Base-by-base conservation (phyloP, 2,797 vertebrate genomes). In the Perodicticus potto region DNA sequence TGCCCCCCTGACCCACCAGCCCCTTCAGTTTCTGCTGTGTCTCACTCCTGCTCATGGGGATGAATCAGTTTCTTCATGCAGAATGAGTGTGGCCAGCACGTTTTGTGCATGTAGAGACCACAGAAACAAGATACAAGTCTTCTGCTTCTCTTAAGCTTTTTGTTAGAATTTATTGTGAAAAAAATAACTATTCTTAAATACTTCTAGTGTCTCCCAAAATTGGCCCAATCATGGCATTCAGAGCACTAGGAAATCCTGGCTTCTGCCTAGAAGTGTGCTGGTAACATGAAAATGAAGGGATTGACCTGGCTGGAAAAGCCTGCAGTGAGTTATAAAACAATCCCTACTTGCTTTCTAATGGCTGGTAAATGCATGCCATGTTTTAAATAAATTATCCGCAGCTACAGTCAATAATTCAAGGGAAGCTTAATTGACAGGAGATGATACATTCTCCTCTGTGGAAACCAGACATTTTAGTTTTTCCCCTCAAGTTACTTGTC, bases 381-480 rank as follows among this genome's bases (percentile, higher is more conserved):
- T 14, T 95, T 93, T 97, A 96, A 96, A 96, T 96, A 86, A 88
- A 93, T 94, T 45, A 89, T 77, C 11, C 70, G 77, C 8, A 43
- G 43, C 89, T 85, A 6, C 3, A 84, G 92, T 92, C 87, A 94
- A 87, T 96, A 97, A 96, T 93, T 92, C 82, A 86, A 67, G 34
- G 34, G 74, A 73, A 89, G 23, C 34, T 73, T 93, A 91, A 92
- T 43, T 94, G 95, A 95, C 70, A 91, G 16, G 25, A 82, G 84
- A 89, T 91, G 67, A 97, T 78, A 3, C 22, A 88, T 88, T 80
- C 59, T 96, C 72, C 29, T 95, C 78, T 82, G 65, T 92, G 20
- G 40, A 93, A 78, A 82, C 29, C n/a, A 29, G 70, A 19, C 67
- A 27, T 93, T 91, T 95, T 27, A 82, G 1, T 22, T 87, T 85